A percentile compares a stretch with the other conserved stretches of the same genome.
phyloP scores from a whole-genome alignment of 1,140 invertebrate genomes.

The Solenopsis fugax region DNA sequence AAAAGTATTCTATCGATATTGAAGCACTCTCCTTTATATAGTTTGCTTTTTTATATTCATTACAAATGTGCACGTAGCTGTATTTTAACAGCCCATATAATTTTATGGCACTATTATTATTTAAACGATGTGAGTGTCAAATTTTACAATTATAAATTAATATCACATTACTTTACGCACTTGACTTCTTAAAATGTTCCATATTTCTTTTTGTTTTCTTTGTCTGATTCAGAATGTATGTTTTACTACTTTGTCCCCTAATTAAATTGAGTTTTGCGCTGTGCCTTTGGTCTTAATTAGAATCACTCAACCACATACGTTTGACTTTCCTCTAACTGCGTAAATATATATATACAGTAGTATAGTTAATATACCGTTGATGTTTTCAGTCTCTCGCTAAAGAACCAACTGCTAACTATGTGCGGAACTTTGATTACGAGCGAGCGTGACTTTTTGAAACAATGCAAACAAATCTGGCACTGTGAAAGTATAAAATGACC shows the following conservation, averaged over 20 bases:
- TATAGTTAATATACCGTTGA: slow-evolving; percentile 33
- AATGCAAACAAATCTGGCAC: neutral
- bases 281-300: slow-evolving; percentile 60
- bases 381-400: slow-evolving; percentile 27
- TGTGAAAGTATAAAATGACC: neutral
- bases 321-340: slow-evolving; percentile 44
- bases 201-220: neutral
- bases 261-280: slow-evolving; percentile 56
- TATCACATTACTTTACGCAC: neutral
- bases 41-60: neutral
- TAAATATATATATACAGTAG: neutral
- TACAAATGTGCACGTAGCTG: neutral
- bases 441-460: slow-evolving; percentile 19
- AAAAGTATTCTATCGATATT: neutral
- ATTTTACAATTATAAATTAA: neutral
- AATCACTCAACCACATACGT: slow-evolving; percentile 41
- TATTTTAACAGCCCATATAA: neutral
- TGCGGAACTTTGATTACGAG: slow-evolving; percentile 53
- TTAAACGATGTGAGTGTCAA: neutral
- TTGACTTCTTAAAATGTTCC: neutral
- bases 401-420: slow-evolving; percentile 42
- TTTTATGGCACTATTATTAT: neutral
- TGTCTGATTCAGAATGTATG: neutral
- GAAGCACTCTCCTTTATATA: neutral
- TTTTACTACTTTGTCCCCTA: slow-evolving; percentile 28